Evolutionary conservation across 2,113 vertebrate species (phyloP), one percentile per base, ranked within the genome.

Genomic region (Grammomys dolichurus): DNA sequence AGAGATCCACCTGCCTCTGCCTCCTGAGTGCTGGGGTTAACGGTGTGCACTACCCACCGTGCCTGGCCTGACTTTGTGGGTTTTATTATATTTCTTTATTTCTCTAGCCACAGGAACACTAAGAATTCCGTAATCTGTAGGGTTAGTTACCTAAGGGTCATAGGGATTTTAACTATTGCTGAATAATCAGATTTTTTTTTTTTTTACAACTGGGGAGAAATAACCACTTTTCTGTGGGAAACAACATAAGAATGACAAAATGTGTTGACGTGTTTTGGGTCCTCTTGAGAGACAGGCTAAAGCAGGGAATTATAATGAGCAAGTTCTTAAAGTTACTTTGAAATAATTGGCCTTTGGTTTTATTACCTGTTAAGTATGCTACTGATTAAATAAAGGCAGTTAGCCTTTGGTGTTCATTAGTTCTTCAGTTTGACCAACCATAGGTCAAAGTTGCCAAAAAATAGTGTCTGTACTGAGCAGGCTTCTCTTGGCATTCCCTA

Each of bases 281-380:
- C 82, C 51, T 95, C 56, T 93, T 96, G 20, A 91, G 78, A 65
- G 77, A 91, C 5, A 82, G 77, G 36, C 90, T 80, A 84, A 95
- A 94, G 16, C 8, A 75, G 73, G 89, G 76, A 93, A 88, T 48
- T 60, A 87, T 3, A 58, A 24, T 87, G 12, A 46, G 40, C 65
- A 84, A 33, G 56, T 96, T 78, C 70, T 85, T 78, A 91, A 80
- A 43, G 63, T 90, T 26, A 80, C 92, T 91, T 94, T 73, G 43
- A 95, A 76, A 87, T 95, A 70, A 48, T 84, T 94, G 26, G 43
- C 28, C 92, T 92, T 93, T 87, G 69, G 14, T 69, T 75, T 12
- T 87, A 51, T 90, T 94, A 26, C 9, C 19, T 97, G 6, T 81
- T 88, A 72, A 40, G 80, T 88, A 58, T 40, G 24, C 40, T 63